These are phyloP conservation scores for Psilopsiagon aymara DNA, from an alignment of 2,113 vertebrate species.

Conservation along the genomic window DNA sequence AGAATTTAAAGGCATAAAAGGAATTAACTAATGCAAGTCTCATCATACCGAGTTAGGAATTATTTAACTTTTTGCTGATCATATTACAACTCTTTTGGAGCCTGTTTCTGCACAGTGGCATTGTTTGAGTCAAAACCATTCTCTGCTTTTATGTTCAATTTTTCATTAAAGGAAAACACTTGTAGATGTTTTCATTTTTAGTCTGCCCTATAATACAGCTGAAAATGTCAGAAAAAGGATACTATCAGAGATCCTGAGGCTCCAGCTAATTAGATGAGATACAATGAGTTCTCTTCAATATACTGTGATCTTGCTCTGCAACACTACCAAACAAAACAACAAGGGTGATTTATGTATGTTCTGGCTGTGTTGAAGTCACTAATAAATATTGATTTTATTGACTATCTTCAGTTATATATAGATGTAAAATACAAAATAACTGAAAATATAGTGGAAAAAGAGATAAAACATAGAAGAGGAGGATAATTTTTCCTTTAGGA, in stretches of 20 bases:
- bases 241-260: not conserved
- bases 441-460: not conserved
- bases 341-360: not conserved
- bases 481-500: not conserved
- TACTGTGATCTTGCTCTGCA: not conserved
- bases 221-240: not conserved
- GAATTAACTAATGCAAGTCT: not conserved
- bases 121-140: not conserved
- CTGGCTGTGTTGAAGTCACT: not conserved
- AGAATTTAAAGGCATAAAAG: not conserved
- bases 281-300: not conserved
- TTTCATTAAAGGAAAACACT: not conserved
- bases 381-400: not conserved
- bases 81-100: not conserved
- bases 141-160: not conserved
- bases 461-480: not conserved
- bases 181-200: not conserved
- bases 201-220: not conserved
- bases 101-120: not conserved
- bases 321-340: not conserved
- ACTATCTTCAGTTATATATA: not conserved
- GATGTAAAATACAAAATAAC: not conserved
- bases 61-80: not conserved
- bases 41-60: not conserved
- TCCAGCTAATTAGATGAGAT: not conserved